A percentile compares a stretch with the other conserved stretches of the same genome.
These are phyloP conservation scores for Aelia acuminata DNA, from an alignment of 2,888 invertebrate genomes.

Conservation along the genomic window DNA sequence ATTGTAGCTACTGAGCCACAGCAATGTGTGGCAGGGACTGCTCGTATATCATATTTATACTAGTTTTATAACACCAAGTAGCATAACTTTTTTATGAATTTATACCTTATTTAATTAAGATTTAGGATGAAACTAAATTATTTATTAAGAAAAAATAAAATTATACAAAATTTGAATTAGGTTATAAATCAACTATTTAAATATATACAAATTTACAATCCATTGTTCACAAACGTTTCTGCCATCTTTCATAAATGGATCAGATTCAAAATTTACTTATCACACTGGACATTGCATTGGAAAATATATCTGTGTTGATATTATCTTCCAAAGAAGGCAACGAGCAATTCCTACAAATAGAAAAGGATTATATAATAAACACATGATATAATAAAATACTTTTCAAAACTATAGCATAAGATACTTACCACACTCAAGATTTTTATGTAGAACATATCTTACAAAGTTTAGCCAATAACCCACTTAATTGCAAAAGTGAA, in stretches of 20 bases:
- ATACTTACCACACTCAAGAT: background rate
- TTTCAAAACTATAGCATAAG: background rate
- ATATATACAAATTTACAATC: background rate
- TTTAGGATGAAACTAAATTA: background rate
- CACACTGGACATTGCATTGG: background rate
- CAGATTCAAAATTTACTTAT: background rate
- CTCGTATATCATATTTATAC: no score
- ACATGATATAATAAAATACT: background rate
- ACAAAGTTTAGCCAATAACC: constrained; percentile 88
- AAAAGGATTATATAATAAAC: background rate
- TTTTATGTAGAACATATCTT: constrained; percentile 67
- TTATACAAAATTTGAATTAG: background rate
- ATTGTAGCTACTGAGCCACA: no score
- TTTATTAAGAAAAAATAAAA: constrained; percentile 6
- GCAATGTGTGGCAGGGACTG: no score
- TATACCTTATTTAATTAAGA: no score
- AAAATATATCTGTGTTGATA: background rate
- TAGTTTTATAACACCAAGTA: no score
- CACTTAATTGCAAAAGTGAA: constrained; percentile 91
- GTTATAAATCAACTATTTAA: background rate
- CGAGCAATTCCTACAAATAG: background rate
- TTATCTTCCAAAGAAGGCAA: background rate
- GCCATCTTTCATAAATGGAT: background rate
- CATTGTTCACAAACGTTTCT: background rate
- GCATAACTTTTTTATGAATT: no score